phyloP scores from a whole-genome alignment of 35 echinoderm and acorn worm genomes.

The Ophiothrix spiculata region DNA sequence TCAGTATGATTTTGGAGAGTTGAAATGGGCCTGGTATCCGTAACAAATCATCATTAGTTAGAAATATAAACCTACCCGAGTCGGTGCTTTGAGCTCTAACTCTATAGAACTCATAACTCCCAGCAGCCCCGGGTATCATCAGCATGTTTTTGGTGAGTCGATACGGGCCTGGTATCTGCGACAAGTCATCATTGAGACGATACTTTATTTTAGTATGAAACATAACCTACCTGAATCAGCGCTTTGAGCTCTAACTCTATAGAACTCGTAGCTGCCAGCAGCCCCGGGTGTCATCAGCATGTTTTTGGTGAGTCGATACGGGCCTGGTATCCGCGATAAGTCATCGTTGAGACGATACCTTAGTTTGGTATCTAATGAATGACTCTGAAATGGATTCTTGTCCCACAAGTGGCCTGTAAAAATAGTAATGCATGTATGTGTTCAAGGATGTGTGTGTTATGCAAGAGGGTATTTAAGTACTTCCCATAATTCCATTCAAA shows the following conservation, averaged over 20 bases:
- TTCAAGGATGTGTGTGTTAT: no score
- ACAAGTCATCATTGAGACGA: not conserved
- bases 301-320: slow-evolving; percentile 76
- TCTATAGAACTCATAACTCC: slow-evolving; percentile 69
- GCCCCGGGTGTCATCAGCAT: slow-evolving; percentile 83
- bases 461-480: no score
- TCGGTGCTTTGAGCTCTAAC: slow-evolving; percentile 59
- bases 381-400: slow-evolving; percentile 90
- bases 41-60: not conserved
- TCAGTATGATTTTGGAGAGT: slow-evolving; percentile 75
- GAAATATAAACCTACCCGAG: slow-evolving; percentile 77
- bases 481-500: no score
- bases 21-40: not conserved
- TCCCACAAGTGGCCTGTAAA: slow-evolving; percentile 87
- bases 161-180: not conserved
- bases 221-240: slow-evolving; percentile 59
- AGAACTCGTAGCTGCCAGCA: slow-evolving; percentile 67
- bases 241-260: slow-evolving; percentile 71
- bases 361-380: slow-evolving; percentile 54
- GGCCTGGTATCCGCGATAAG: slow-evolving; percentile 66
- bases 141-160: slow-evolving; percentile 78
- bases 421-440: no score
- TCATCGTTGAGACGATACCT: slow-evolving; percentile 88
- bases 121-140: not conserved
- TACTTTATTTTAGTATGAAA: not conserved